Base-by-base conservation (phyloP, 2,888 invertebrate genomes). In the Acleris laterana region DNA sequence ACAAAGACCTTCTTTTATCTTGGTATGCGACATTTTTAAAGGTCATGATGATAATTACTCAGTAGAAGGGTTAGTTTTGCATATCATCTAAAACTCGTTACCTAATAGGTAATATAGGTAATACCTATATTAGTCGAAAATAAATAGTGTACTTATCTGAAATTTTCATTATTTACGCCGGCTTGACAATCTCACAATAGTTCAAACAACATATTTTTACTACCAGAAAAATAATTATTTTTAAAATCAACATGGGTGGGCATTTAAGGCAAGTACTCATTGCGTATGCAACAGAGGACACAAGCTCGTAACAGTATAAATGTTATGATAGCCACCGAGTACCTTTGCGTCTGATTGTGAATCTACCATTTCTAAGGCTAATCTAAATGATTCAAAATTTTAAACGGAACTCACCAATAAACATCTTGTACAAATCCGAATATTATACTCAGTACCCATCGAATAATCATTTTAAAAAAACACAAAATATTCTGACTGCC, bases 301-400 rank as follows among this genome's bases (percentile, higher is more conserved):
- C 48, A 4, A 32, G 19, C 19, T 44, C 53, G 52, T 49, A 53
- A 44, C 25, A 42, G 44, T 51, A 52, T 58, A 38, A 51, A 48
- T 58, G 52, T 52, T 63, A 63, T 63, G 57, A 63, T 38, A 58
- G 52, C 46, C 13, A 63, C 49, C 63, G 17, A 58, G 52, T 48
- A 48, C 20, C 52, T 52, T 48, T 38, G 58, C 11, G 28, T 57
- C 17, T 19, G 13, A 16, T 58, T 25, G 6, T 28, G 44, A 20
- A 63, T n/a, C 17, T 56, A 44, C n/a, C 20, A 19, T 17, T 28
- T 44, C 22, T 25, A 7, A 46, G 49, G 22, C 49, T 22, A 9
- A n/a, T n/a, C 38, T 60, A 20, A 17, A 51, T 7, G 20, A 42
- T 55, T 48, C 48, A 48, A 13, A 46, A 19, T 19, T 28, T 25